Evolutionary conservation across 2,797 vertebrate species (phyloP), one percentile per base, ranked within the genome.

Genomic region (Spatula clypeata): DNA sequence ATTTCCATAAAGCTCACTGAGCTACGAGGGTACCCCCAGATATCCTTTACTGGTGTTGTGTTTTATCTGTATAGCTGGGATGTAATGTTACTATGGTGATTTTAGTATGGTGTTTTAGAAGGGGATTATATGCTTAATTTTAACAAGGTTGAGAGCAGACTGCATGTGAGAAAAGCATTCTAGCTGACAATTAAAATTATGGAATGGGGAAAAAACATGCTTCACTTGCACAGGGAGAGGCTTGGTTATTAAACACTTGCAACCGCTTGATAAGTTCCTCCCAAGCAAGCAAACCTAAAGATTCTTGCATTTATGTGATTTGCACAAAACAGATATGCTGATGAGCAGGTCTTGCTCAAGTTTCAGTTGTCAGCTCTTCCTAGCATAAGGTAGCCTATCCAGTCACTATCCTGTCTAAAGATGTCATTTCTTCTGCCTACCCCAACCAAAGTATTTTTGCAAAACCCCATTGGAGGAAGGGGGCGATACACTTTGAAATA

Each of bases 111-210:
- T 95, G 96, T 97, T 98, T 98, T 97, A 97, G 97, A 97, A 93
- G 88, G 84, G 97, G 98, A 98, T 98, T 98, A 98, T 96, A 97
- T 94, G 97, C 97, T 98, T 98, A 98, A 98, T 98, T 98, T 98
- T 98, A 98, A 98, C 97, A 98, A 97, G 97, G 97, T 95, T 97
- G 93, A 97, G 91, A 97, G 97, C 86, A 95, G 92, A 97, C 90
- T 4, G 5, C 89, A 95, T 97, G 96, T 95, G 97, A 98, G 96
- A 97, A 98, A 97, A 93, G 82, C 91, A 96, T 94, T 93, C 53
- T 77, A 96, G 91, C 87, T 95, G 96, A 97, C 93, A 97, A 98
- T 98, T 98, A 97, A 96, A 97, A 96, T 93, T 91, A 97, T 29
- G 82, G 71, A 89, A 88, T 4, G 38, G 70, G 51, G 13, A 0